Base-by-base conservation (phyloP, 2,113 vertebrate species). In the Otis tarda region DNA sequence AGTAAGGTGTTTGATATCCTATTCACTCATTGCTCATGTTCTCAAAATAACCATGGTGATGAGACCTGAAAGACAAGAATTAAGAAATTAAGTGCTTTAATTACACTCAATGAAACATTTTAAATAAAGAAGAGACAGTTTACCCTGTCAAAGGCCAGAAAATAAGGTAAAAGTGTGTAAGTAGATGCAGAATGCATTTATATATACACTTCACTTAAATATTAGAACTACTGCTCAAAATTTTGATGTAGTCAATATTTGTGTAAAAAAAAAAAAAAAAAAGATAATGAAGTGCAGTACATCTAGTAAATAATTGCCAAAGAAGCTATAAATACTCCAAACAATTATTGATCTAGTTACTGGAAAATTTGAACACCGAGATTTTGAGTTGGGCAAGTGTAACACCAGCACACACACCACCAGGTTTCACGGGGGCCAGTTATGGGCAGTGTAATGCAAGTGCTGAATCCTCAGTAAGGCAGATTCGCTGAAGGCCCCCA, bases 1-100 rank as follows among this genome's bases (percentile, higher is more conserved):
- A 97, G 95, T 92, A 97, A 97, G 95, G 97, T 97, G 96, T 93
- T 93, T 74, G 90, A 95, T 96, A 96, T 98, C 96, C 95, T 91
- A 65, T 91, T 86, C 92, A 92, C 76, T 97, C 95, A 83, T 87
- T 91, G 95, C 86, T 98, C 97, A 98, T 98, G 98, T 98, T 97
- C 98, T 97, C 94, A 99, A 98, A 96, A 99, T 99, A 97, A 99
- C 99, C 99, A 99, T 99, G 90, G 99, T 99, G 96, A 99, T 99
- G 98, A 99, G 99, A 98, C 99, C 99, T 99, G 93, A 80, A 98
- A 97, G 65, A 94, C 31, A 97, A 96, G 83, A 97, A 97, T 82
- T 14, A 65, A 95, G 63, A 97, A 97, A 92, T 49, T 41, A 57
- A 65, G 95, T 16, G 13, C 57, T 88, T 88, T 28, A 3, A 20